These are phyloP conservation scores for Palythoa grandis DNA, from an alignment of 92 coral and sea anemone species.

Conservation along the genomic window DNA sequence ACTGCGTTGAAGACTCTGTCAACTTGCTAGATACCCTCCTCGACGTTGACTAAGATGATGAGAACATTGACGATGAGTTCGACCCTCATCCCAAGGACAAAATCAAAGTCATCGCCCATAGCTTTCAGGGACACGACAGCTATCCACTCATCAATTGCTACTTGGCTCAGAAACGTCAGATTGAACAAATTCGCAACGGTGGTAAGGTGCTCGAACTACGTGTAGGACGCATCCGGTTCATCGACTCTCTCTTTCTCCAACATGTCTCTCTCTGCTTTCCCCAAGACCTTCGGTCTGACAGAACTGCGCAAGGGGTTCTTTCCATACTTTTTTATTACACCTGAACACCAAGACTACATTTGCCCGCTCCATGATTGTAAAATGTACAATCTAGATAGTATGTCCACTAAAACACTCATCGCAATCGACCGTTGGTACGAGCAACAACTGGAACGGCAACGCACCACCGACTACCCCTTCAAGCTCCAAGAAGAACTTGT, in stretches of 20 bases:
- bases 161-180: slow-evolving; percentile 17
- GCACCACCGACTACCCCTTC: not conserved
- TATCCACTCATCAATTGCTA: not conserved
- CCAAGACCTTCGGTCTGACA: slow-evolving; percentile 26
- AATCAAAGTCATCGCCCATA: slow-evolving; percentile 17
- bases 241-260: not conserved
- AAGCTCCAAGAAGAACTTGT: no score
- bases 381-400: not conserved
- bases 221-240: slow-evolving; percentile 17
- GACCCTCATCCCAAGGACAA: no score
- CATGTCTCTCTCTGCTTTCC: slow-evolving; percentile 14
- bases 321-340: slow-evolving; percentile 7
- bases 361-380: not conserved
- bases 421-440: slow-evolving; percentile 25
- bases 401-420: not conserved
- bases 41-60: not conserved
- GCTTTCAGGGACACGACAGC: no score
- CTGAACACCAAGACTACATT: not conserved
- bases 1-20: not conserved
- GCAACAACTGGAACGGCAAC: not conserved
- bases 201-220: slow-evolving; percentile 21
- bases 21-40: not conserved
- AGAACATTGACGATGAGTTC: not conserved
- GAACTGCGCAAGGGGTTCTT: slow-evolving; percentile 1
- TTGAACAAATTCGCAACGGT: slow-evolving; percentile 36